phyloP scores from a whole-genome alignment of 30 jellyfish, hydroid and myxozoan species.

The Aurelia sp. region DNA sequence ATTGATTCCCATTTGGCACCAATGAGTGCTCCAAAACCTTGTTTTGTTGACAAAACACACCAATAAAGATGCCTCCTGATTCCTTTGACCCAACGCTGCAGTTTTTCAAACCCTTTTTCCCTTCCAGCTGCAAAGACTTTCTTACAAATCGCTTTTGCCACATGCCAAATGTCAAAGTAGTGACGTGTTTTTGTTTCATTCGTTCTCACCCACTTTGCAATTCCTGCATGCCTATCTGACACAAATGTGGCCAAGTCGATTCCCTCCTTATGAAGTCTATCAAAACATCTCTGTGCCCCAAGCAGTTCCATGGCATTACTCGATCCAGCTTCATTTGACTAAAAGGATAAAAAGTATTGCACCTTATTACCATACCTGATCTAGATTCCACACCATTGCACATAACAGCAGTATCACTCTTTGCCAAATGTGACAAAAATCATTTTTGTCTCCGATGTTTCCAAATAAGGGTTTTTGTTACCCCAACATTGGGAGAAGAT shows the following conservation, averaged over 20 bases:
- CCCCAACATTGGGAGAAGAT: no score
- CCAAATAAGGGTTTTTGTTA: no score
- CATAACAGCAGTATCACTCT: no score
- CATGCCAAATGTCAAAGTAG: conserved; percentile 25
- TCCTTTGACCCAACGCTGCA: conserved; percentile 26
- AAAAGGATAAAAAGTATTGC: not conserved
- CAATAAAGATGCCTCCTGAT: conserved; percentile 9
- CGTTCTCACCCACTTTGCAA: conserved; percentile 8
- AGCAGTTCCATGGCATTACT: not conserved
- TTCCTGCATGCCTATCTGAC: conserved; percentile 21
- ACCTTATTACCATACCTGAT: no score
- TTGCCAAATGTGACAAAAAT: no score
- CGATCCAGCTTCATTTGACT: not conserved
- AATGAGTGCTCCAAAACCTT: conserved; percentile 1
- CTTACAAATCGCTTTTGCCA: not conserved
- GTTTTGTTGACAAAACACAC: no score
- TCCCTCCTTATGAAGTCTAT: not conserved
- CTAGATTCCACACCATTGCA: no score
- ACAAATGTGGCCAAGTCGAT: not conserved
- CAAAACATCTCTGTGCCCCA: not conserved
- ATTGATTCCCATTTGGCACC: no score
- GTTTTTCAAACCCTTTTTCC: conserved; percentile 18
- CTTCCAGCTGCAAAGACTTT: conserved; percentile 8
- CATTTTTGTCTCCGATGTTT: no score
- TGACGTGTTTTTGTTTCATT: conserved; percentile 1